Evolutionary conservation across 2,888 invertebrate genomes (phyloP), one percentile per base, ranked within the genome.

Genomic region (Cybosia mesomella): DNA sequence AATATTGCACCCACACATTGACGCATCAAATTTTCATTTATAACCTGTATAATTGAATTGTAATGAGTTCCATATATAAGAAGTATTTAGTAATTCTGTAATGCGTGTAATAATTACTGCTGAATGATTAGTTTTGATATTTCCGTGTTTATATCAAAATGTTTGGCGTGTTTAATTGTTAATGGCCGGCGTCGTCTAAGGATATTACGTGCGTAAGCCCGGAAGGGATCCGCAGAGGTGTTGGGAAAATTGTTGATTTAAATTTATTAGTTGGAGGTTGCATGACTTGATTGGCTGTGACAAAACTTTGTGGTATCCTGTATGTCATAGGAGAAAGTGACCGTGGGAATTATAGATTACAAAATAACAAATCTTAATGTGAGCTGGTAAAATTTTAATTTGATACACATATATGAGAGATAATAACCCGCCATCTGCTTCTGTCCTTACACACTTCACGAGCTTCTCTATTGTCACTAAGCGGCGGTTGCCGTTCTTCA

Each of bases 71-170:
- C 62, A 53, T 49, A 53, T 49, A 62, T 58, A 36, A 39, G 39
- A 22, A 39, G 32, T 28, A 2, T 64, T 28, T 36, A 64, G n/a
- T 57, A 55, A 64, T 57, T 24, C 18, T 36, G 15, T 34, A 36
- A 55, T 36, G 36, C 55, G 18, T 21, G 61, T 61, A 36, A 62
- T 66, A 28, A 66, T 60, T 28, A 39, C n/a, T 21, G 21, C 54
- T 32, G 21, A 66, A 54, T 66, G 21, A 36, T 54, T 60, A 60
- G 22, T 8, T 2, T 28, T 54, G 28, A 55, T 66, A 67, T 43
- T 67, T 67, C 67, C 67, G 55, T 49, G 61, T 67, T 62, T 21
- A 9, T 21, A 36, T 0, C 15, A 43, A 55, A 57, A 58, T 57
- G 43, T 63, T 39, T 43, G 18, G 22, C 4, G 55, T 55, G 3